Conservation (phyloP, 1,140 invertebrate genomes). For the Caenorhabditis inopinata region DNA sequence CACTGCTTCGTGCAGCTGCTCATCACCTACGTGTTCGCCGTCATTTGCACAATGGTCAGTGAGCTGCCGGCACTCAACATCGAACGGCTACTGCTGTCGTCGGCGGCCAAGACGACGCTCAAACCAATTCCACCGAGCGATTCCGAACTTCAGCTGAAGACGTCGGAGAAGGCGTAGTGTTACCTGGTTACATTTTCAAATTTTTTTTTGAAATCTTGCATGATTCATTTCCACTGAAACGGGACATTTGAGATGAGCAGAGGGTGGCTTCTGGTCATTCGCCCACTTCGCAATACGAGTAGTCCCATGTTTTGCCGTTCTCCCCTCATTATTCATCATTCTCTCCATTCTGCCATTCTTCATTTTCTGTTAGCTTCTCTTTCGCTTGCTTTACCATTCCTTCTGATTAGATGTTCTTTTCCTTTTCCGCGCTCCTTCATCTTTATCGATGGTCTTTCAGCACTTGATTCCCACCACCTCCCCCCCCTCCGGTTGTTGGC, state of each 20-base stretch:
- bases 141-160: slow-evolving; percentile 57
- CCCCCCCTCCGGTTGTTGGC: slow-evolving; percentile 8
- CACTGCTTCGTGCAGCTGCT: slow-evolving; percentile 62
- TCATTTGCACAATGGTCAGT: slow-evolving; percentile 58
- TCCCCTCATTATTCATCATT: not conserved
- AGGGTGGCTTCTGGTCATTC: not conserved
- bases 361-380: slow-evolving; percentile 10
- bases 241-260: not conserved
- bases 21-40: slow-evolving; percentile 62
- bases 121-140: slow-evolving; percentile 51
- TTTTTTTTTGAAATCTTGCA: not conserved
- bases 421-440: not conserved
- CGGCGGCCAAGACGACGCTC: slow-evolving; percentile 42
- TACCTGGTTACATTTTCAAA: not conserved
- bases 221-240: not conserved
- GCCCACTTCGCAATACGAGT: not conserved
- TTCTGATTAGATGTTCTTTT: not conserved
- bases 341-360: slow-evolving; percentile 8
- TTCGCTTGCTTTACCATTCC: slow-evolving; percentile 4
- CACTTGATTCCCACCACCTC: slow-evolving; percentile 7
- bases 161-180: slow-evolving; percentile 28
- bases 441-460: slow-evolving; percentile 5
- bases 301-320: not conserved
- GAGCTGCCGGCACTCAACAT: slow-evolving; percentile 64
- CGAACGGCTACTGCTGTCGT: slow-evolving; percentile 53